Conservation (phyloP, 2,888 invertebrate genomes). For the Balanococcus diminutus region DNA sequence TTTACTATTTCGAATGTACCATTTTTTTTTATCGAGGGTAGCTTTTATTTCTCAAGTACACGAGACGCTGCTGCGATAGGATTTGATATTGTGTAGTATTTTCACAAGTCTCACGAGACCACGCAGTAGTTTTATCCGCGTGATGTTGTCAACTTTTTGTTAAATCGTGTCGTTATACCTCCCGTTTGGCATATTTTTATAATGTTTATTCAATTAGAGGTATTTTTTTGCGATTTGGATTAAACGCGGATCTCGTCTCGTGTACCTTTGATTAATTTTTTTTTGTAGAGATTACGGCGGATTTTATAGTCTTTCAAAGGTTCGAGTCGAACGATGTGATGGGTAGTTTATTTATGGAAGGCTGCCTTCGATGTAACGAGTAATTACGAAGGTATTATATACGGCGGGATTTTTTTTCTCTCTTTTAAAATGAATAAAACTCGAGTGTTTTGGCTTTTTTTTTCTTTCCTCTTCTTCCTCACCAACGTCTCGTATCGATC, state of each 20-base stretch:
- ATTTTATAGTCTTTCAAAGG: too few species aligned
- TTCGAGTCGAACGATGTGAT: not conserved
- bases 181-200: not conserved
- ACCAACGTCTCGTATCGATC: slow-evolving; percentile 7
- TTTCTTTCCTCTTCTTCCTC: not conserved
- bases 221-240: not conserved
- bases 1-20: not conserved
- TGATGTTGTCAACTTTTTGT: not conserved
- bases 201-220: not conserved
- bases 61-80: not conserved
- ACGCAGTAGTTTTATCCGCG: not conserved
- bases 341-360: not conserved
- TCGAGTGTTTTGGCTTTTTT: not conserved
- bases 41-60: not conserved
- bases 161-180: not conserved
- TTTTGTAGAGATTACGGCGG: not conserved
- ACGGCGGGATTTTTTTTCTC: not conserved
- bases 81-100: not conserved
- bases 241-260: not conserved
- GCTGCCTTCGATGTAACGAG: not conserved
- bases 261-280: not conserved
- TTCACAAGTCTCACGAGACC: not conserved
- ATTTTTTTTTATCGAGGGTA: not conserved
- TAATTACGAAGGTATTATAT: too few species aligned
- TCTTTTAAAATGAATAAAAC: not conserved